Base-by-base conservation (phyloP, 2,888 invertebrate species). In the Heliothis peltigera region DNA sequence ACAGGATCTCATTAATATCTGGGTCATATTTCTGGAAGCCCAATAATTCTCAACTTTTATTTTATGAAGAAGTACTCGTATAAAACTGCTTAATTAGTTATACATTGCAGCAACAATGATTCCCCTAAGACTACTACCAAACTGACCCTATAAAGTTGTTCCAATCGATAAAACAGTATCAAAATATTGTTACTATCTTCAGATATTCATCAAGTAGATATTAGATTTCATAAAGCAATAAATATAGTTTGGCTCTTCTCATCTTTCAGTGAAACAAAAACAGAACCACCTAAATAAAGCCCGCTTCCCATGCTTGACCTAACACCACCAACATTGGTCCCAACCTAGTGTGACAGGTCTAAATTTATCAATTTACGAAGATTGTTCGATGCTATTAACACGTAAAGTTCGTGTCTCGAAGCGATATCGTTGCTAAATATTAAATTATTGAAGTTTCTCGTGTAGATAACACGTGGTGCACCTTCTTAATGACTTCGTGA, bases 321-420 rank as follows among this genome's bases (percentile, higher is more conserved):
- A 22, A 46, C 8, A 35, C 6, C 19, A 18, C 66, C 54, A 75
- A 73, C 47, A 28, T 70, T 74, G 69, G 75, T 25, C 1, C 56
- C 60, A 64, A 61, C 52, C 58, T 75, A 84, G 85, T 87, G 83
- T 88, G 90, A 89, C 88, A 90, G 88, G 87, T 76, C 84, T 84
- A 88, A 91, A 92, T 91, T 92, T 92, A 93, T 92, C 91, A 92
- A 92, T 92, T 92, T 92, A 88, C 84, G 86, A 90, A 91, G 90
- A 91, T 90, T 90, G 91, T 89, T 88, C 87, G 84, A 84, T 90
- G 90, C 81, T 91, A 92, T 92, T 92, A 92, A 92, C 92, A 92
- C 90, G 91, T 93, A 91, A 89, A 79, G 72, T 85, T 89, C 87
- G 87, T 86, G 86, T 87, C 82, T 82, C 62, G 82, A 75, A 70